These are phyloP conservation scores for Agonopterix alstromeriana DNA, from an alignment of 2,888 invertebrate genomes.

Conservation along the genomic window DNA sequence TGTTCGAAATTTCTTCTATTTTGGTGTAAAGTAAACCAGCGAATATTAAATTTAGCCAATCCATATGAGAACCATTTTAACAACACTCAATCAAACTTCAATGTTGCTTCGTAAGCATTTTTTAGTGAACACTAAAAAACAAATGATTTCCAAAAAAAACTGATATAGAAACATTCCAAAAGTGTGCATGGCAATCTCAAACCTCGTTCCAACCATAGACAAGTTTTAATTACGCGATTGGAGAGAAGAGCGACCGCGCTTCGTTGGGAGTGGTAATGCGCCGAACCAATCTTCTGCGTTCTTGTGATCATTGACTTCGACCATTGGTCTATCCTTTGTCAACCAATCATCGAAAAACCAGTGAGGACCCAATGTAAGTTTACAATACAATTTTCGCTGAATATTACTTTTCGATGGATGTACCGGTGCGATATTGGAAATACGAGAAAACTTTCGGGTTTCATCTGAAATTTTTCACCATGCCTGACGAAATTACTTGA, in stretches of 20 bases:
- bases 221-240: constrained; percentile 65
- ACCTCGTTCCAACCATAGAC: constrained; percentile 41
- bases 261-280: constrained; percentile 80
- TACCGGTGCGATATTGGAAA: constrained; percentile 25
- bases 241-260: constrained; percentile 51
- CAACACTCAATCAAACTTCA: no score
- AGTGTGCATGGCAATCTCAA: no score
- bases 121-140: no score
- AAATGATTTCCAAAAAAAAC: no score
- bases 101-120: no score
- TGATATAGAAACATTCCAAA: no score
- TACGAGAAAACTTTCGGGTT: constrained; percentile 25
- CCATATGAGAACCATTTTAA: no score
- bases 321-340: constrained; percentile 91
- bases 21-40: no score
- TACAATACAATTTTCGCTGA: constrained; percentile 56
- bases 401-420: constrained; percentile 41
- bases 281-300: constrained; percentile 83
- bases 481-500: constrained; percentile 45
- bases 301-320: constrained; percentile 85
- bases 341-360: constrained; percentile 94
- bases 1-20: no score
- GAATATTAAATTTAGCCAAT: no score
- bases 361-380: constrained; percentile 75
- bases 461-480: constrained; percentile 19